Evolutionary conservation across 2,797 vertebrate genomes (phyloP), one percentile per base, ranked within the genome.

Genomic region (Poecilia picta): DNA sequence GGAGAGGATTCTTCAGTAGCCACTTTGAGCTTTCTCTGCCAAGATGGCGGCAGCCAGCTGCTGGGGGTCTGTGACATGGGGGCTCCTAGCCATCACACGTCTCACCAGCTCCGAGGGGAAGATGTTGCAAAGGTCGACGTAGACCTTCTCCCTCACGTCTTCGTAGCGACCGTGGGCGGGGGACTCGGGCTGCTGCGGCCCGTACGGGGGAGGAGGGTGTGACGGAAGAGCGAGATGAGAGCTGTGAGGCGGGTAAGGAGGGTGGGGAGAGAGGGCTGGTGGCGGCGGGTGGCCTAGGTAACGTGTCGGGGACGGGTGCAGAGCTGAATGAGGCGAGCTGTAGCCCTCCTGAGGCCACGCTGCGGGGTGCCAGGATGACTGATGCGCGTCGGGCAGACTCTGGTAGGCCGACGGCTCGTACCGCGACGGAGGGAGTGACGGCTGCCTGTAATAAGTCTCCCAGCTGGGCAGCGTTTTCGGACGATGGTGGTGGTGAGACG

Each of bases 41-140:
- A 99, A 88, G 91, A 99, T 99, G 84, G 97, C 97, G 0, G 98
- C 98, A 0, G 98, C 98, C 1, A 99, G 96, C 91, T 98, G 97
- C 94, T 99, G 98, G 85, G 98, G 96, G 31, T 99, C 98, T 0
- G 95, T 97, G 87, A 98, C 31, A 72, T 99, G 97, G 71, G 98
- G 98, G 91, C 97, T 97, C 84, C 97, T 95, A 72, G 97, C 96
- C 98, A 99, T 99, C 77, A 98, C 98, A 0, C 97, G 92, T 80
- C 96, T 96, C 92, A 99, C 98, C 6, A 98, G 96, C 77, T 98
- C 97, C 0, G 97, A 89, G 6, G 98, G 98, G 82, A 99, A 99
- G 95, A 99, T 99, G 97, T 99, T 99, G 84, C 98, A 99, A 90
- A 99, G 90, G 91, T 99, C 97, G 82, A 97, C 53, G 74, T 97